phyloP scores from a whole-genome alignment of 23 tunicate genomes.

The Halocynthia aurantium region DNA sequence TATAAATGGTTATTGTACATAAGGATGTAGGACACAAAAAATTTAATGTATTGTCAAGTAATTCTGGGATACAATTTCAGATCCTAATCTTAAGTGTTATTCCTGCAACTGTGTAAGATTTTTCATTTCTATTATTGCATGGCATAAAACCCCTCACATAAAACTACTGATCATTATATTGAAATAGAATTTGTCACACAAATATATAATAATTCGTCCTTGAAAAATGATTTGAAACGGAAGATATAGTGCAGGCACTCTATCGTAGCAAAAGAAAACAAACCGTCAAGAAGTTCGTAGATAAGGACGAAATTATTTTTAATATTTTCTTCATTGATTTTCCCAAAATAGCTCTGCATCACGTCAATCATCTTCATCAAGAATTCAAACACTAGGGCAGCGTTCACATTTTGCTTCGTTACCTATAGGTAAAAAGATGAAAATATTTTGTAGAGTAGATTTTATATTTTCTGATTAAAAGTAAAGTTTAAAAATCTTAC shows the following conservation, averaged over 20 bases:
- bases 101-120: too few species aligned
- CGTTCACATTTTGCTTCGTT: conserved; percentile 93
- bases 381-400: conserved; percentile 87
- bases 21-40: too few species aligned
- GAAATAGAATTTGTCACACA: too few species aligned
- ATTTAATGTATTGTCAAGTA: too few species aligned
- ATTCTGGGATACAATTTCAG: too few species aligned
- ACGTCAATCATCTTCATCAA: conserved; percentile 84
- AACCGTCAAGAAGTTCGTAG: conserved; percentile 94
- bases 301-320: conserved; percentile 97
- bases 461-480: neutral
- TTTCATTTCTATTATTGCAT: too few species aligned
- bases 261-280: neutral
- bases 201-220: too few species aligned
- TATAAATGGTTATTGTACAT: too few species aligned
- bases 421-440: conserved; percentile 21
- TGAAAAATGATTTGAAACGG: neutral
- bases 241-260: neutral
- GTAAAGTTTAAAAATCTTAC: conserved; percentile 31
- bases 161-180: too few species aligned
- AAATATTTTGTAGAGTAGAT: neutral
- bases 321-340: conserved; percentile 96
- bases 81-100: too few species aligned
- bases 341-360: conserved; percentile 96
- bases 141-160: too few species aligned